phyloP scores from a whole-genome alignment of 2,113 vertebrate species.

The Hemichromis elongatus region DNA sequence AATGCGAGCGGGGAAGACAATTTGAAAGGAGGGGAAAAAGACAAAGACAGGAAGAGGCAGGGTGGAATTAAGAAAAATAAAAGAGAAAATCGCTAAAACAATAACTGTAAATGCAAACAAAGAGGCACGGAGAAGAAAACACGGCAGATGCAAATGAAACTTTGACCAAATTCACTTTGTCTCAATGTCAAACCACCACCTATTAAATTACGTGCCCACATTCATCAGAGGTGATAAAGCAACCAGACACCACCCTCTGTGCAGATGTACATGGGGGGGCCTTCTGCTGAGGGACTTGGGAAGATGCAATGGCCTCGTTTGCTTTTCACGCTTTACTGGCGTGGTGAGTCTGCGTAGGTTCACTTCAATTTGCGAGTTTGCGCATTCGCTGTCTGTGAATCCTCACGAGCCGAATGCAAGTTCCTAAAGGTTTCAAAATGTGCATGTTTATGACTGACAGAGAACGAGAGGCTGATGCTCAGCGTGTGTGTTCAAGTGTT shows the following conservation, averaged over 20 bases:
- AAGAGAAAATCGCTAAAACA: not conserved
- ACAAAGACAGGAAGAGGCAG: not conserved
- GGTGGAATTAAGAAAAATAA: not conserved
- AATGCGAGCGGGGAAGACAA: accelerated
- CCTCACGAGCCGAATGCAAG: not conserved
- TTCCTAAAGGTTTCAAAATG: not conserved
- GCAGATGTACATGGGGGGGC: not conserved
- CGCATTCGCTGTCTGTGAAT: not conserved
- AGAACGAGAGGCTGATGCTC: not conserved
- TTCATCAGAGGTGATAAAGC: not conserved
- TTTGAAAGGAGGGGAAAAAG: not conserved
- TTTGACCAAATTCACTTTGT: not conserved
- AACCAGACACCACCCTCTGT: not conserved
- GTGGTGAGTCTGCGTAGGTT: not conserved
- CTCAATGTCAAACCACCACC: constrained; percentile 3
- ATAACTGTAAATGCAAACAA: not conserved
- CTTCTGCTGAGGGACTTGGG: constrained; percentile 7
- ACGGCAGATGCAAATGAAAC: not conserved
- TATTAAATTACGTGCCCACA: not conserved
- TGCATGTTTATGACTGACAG: not conserved
- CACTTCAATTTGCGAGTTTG: not conserved
- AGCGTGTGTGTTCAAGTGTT: not conserved
- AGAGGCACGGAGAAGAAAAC: not conserved
- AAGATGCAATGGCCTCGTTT: not conserved
- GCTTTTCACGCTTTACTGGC: constrained; percentile 7